A percentile compares a stretch with the other conserved stretches of the same genome.
phyloP scores from a whole-genome alignment of 64 coral and sea anemone genomes.

The Porites australiensis region DNA sequence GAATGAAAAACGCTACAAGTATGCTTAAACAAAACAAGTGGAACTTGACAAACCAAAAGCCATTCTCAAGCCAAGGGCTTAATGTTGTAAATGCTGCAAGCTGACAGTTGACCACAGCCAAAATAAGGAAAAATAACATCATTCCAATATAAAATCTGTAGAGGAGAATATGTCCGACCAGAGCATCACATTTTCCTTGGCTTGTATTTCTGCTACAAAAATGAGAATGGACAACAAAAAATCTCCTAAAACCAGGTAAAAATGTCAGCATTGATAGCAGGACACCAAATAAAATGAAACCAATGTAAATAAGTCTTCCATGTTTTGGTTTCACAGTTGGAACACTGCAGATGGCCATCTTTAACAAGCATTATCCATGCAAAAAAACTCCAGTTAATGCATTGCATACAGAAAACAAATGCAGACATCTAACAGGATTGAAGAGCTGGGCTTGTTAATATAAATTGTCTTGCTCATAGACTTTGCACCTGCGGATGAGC shows the following conservation, averaged over 20 bases:
- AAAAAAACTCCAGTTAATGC: not conserved
- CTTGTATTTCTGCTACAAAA: constrained; percentile 85
- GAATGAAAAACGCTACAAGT: constrained; percentile 77
- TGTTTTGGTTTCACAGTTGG: constrained; percentile 75
- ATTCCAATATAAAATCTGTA: constrained; percentile 87
- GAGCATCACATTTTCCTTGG: constrained; percentile 85
- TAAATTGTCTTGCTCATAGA: too few species aligned
- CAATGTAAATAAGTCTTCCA: constrained; percentile 79
- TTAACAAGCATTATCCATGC: not conserved
- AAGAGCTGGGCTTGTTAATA: too few species aligned
- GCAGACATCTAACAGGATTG: not conserved
- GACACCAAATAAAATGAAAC: constrained; percentile 75
- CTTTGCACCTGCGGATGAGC: too few species aligned
- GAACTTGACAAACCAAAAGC: constrained; percentile 88
- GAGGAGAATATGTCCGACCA: constrained; percentile 84
- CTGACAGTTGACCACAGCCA: constrained; percentile 88
- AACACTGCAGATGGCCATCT: constrained; percentile 31
- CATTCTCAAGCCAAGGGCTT: constrained; percentile 77
- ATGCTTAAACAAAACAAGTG: constrained; percentile 82
- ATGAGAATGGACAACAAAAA: constrained; percentile 72
- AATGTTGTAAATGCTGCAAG: constrained; percentile 71
- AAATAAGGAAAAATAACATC: constrained; percentile 84
- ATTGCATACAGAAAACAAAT: not conserved
- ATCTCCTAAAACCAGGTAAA: constrained; percentile 67
- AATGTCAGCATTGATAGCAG: constrained; percentile 78